Base-by-base conservation (phyloP, 1,140 invertebrate species). In the Drosophila carrolli region DNA sequence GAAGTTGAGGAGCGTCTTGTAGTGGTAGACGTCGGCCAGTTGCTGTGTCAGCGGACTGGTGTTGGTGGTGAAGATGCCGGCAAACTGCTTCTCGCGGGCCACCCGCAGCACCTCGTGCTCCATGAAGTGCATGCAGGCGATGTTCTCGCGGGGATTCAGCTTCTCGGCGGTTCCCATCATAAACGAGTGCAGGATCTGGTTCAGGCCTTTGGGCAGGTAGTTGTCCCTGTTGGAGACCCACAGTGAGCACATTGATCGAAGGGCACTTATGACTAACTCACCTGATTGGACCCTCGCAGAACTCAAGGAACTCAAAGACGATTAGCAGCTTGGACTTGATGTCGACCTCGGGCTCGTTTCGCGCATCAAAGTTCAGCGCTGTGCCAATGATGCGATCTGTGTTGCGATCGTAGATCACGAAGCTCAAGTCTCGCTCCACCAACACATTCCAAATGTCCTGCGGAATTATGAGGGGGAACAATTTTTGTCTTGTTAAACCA, bases 21-120 rank as follows among this genome's bases (percentile, higher is more conserved):
- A 97, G n/a, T 95, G 95, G 54, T 96, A 95, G n/a, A 97, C 94
- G 74, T 97, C 96, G 1, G 95, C 96, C 23, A 97, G 93, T 96
- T 97, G 96, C 95, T 92, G 81, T 27, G 97, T 98, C 13, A 97
- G 93, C 0, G 96, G 96, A 91, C 95, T 97, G 6, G 97, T 97
- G 85, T 97, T 97, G 2, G 96, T 97, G 1, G 97, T 97, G 63
- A 97, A 95, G 19, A 97, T 95, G 1, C 96, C 96, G 3, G 90
- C 91, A 83, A 96, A 97, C 9, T 94, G 91, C 68, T 94, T 94
- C 7, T 93, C 92, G 57, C 93, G 94, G 0, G 96, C 96, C 5
- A 97, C 78, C 35, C 93, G 90, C 46, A 97, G 91, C 32, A 95
- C 95, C 73, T 96, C 95, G 41, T 95, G 93, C 92, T 98, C 97